These are phyloP conservation scores for Falcunculus frontatus DNA, from an alignment of 2,113 vertebrate species.

Conservation along the genomic window DNA sequence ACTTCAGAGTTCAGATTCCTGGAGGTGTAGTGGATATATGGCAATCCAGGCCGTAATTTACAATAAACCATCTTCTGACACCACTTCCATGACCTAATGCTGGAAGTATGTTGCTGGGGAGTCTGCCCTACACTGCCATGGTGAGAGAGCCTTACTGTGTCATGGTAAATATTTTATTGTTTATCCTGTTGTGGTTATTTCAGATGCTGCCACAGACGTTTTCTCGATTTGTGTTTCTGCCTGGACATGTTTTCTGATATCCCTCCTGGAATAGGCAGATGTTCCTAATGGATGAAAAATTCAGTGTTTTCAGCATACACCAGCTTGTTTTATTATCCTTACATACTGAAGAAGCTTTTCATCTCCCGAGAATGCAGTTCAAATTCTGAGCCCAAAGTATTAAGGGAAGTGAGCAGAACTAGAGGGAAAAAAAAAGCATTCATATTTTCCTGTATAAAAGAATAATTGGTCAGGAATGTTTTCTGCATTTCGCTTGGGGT, in stretches of 20 bases:
- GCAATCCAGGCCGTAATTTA: constrained; percentile 49
- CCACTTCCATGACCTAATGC: constrained; percentile 38
- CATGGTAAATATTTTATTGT: constrained; percentile 46
- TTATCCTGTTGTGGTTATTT: constrained; percentile 43
- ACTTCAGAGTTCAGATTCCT: constrained; percentile 64
- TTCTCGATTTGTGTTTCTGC: constrained; percentile 35
- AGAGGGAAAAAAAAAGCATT: neutral
- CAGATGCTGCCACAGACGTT: neutral
- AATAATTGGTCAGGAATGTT: neutral
- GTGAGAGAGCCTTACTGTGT: constrained; percentile 4
- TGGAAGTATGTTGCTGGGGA: constrained; percentile 30
- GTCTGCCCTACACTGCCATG: neutral
- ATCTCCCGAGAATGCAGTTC: neutral
- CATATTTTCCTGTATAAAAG: neutral
- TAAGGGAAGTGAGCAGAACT: neutral
- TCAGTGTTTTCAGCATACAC: neutral
- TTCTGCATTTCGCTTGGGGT: neutral
- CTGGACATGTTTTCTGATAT: constrained; percentile 4
- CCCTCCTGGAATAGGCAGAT: constrained; percentile 41
- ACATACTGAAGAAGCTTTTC: neutral
- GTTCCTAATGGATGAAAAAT: constrained; percentile 41
- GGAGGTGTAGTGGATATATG: constrained; percentile 63
- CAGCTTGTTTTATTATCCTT: neutral
- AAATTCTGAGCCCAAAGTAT: neutral
- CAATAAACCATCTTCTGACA: constrained; percentile 50